Base-by-base conservation (phyloP, 1,140 invertebrate genomes). In the Pseudomyrmex flavicornis region DNA sequence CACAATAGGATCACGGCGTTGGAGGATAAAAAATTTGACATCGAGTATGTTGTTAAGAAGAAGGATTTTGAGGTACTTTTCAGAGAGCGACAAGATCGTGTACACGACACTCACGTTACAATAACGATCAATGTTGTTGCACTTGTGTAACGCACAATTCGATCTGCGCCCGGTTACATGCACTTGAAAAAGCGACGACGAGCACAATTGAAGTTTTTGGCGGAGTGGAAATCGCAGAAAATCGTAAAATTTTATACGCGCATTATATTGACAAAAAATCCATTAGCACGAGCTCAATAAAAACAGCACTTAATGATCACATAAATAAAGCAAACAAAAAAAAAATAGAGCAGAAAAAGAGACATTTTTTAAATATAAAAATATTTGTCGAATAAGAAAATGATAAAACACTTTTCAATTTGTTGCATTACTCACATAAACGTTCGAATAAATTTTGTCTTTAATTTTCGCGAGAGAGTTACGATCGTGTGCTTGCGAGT, bases 11-110 rank as follows among this genome's bases (percentile, higher is more conserved):
- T 99, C 95, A 94, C 93, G 92, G 94, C 95, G 90, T 96, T 99
- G 95, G 99, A 99, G 96, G 97, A 98, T 93, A 96, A 97, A 95
- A 99, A 99, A 96, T 99, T 98, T 96, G 99, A 99, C 96, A 96
- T 99, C 96, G 99, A 99, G 96, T 98, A 98, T 96, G 95, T 98
- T 95, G 98, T 99, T 95, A 97, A 98, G 96, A 97, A 97, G 96
- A 99, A 99, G 97, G 99, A 99, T 95, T 97, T 97, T 95, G 98
- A 99, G 98, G 98, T 94, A 94, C 84, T 90, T 89, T 83, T 90
- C 73, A 85, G 85, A 87, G 75, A 82, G 73, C 85, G 76, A 72
- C 84, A 70, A 85, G 54, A 83, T 82, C 62, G 54, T 88, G 70
- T 73, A 79, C 75, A 76, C 65, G 76, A 76, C 80, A 35, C 58